Conservation (phyloP, 2,888 invertebrate genomes). For the Sylvicola cinctus region DNA sequence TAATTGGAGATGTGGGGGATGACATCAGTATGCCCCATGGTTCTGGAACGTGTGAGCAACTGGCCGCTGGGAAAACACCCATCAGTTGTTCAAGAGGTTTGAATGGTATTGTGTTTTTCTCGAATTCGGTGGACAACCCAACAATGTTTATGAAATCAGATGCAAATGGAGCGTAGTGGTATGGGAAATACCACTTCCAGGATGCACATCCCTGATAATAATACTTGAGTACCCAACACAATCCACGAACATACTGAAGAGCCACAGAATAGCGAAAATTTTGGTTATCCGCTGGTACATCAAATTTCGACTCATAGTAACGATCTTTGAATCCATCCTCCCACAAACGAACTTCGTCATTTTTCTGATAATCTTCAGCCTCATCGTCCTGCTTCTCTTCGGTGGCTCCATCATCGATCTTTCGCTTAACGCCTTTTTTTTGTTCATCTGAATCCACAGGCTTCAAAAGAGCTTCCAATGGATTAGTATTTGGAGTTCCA, state of each 20-base stretch:
- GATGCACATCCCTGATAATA: constrained; percentile 99
- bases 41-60: constrained; percentile 76
- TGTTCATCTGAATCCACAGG: constrained; percentile 11
- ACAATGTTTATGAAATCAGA: constrained; percentile 91
- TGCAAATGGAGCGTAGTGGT: constrained; percentile 98
- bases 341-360: constrained; percentile 82
- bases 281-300: constrained; percentile 48
- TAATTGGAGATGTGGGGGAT: constrained; percentile 78
- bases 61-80: constrained; percentile 98
- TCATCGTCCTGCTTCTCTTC: constrained; percentile 24
- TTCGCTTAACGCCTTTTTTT: constrained; percentile 29
- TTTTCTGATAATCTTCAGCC: constrained; percentile 52
- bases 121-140: constrained; percentile 71
- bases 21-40: constrained; percentile 91
- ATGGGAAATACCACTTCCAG: constrained; percentile 99
- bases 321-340: constrained; percentile 96
- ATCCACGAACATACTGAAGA: constrained; percentile 81
- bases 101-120: constrained; percentile 77
- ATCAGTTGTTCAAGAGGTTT: constrained; percentile 95
- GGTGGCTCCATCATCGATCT: constrained; percentile 24
- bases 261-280: constrained; percentile 85
- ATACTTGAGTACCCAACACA: constrained; percentile 96
- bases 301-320: constrained; percentile 91
- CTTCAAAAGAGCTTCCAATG: constrained; percentile 30
- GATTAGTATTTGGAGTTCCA: constrained; percentile 7